Percentiles rank a stretch among this genome's conserved stretches.
phyloP scores from a whole-genome alignment of 2,797 vertebrate genomes.

The Parauchenoglanis ngamensis region DNA sequence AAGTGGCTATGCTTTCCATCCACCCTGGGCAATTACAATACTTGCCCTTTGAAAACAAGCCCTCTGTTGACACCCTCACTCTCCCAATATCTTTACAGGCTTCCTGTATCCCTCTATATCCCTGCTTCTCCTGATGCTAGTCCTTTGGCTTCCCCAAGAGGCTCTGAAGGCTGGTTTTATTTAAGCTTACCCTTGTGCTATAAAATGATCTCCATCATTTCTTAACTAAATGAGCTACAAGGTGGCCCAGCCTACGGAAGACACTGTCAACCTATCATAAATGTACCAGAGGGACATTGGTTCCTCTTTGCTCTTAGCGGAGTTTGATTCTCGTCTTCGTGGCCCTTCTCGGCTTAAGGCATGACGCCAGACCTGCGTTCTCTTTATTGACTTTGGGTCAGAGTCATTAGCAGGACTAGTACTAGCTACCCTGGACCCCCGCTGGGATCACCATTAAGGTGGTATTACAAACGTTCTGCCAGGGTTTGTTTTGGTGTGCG shows the following conservation, averaged over 20 bases:
- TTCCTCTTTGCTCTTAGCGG: not conserved
- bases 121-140: conserved; percentile 19
- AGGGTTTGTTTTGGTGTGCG: conserved; percentile 79
- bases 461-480: conserved; percentile 74
- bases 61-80: conserved; percentile 56
- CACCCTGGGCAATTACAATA: conserved; percentile 71
- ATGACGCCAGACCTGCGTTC: conserved; percentile 11
- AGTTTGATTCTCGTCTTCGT: not conserved
- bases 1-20: conserved; percentile 54
- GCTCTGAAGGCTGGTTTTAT: conserved; percentile 59
- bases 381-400: conserved; percentile 59
- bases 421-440: conserved; percentile 65
- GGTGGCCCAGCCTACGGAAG: conserved; percentile 17
- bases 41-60: conserved; percentile 74
- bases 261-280: not conserved
- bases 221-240: conserved; percentile 64
- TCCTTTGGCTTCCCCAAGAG: conserved; percentile 54
- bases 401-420: conserved; percentile 71
- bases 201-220: conserved; percentile 59
- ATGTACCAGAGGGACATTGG: not conserved
- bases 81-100: conserved; percentile 15
- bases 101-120: conserved; percentile 3
- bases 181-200: conserved; percentile 48
- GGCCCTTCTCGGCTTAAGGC: not conserved
- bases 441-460: conserved; percentile 77